A percentile compares a stretch with the other conserved stretches of the same genome.
phyloP scores from a whole-genome alignment of 2,888 invertebrate genomes.

The Cotesia congregata region DNA sequence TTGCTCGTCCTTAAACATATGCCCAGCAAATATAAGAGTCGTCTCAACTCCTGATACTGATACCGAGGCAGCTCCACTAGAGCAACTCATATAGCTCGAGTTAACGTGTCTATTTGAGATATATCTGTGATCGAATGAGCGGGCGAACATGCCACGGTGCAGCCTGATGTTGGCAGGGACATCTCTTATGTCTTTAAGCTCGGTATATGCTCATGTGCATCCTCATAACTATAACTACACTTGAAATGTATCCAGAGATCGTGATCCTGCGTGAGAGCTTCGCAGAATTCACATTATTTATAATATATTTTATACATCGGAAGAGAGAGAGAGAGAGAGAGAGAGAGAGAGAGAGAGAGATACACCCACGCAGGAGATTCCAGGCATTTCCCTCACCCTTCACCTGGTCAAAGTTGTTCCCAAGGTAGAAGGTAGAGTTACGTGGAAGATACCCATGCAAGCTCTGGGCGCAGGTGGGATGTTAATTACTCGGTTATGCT shows the following conservation, averaged over 20 bases:
- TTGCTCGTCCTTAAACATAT: not conserved
- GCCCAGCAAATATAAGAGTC: not conserved
- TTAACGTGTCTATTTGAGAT: conserved; percentile 66
- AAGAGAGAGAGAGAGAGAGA: not conserved
- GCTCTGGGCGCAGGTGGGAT: conserved; percentile 10
- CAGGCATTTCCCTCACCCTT: not conserved
- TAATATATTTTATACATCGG: not conserved
- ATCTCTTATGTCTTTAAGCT: conserved; percentile 35
- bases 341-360: not conserved
- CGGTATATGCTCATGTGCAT: not conserved
- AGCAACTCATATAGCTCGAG: conserved; percentile 23
- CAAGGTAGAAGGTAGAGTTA: conserved; percentile 6
- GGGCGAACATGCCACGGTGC: conserved; percentile 42
- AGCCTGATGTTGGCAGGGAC: conserved; percentile 16
- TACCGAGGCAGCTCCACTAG: conserved; percentile 30
- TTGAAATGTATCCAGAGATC: conserved; percentile 34
- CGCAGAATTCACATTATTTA: conserved; percentile 29
- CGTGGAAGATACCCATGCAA: not conserved
- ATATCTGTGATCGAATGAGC: conserved; percentile 60
- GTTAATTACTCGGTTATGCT: conserved; percentile 20
- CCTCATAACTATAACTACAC: conserved; percentile 27
- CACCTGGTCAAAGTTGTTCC: not conserved
- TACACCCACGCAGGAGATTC: not conserved
- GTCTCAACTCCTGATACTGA: conserved; percentile 26
- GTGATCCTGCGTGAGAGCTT: conserved; percentile 49